These are phyloP conservation scores for Moxostoma hubbsi DNA, from an alignment of 2,797 vertebrate genomes.

Conservation along the genomic window DNA sequence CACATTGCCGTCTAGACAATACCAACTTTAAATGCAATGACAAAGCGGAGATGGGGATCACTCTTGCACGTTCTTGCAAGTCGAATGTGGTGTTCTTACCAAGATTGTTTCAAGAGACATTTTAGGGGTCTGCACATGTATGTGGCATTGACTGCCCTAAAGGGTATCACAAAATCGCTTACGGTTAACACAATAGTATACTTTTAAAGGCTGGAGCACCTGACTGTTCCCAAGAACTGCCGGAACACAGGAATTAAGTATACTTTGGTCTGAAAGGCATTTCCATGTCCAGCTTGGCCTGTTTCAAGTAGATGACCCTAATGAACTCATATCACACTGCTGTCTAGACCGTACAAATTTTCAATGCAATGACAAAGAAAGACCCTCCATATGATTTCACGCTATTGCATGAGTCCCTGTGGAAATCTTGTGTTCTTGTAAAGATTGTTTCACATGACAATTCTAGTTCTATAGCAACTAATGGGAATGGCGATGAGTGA, in stretches of 20 bases:
- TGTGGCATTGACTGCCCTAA: too few relatives aligned
- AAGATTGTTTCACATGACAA: slow-evolving; percentile 3
- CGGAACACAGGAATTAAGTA: too few relatives aligned
- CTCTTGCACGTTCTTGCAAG: too few relatives aligned
- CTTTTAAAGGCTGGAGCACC: too few relatives aligned
- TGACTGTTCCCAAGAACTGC: too few relatives aligned
- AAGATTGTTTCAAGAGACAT: too few relatives aligned
- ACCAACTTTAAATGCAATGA: slow-evolving; percentile 11
- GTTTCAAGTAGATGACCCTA: slow-evolving; percentile 28
- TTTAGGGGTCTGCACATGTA: too few relatives aligned
- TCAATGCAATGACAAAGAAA: neutral
- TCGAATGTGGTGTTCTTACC: too few relatives aligned
- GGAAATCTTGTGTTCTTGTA: neutral
- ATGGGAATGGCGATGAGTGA: slow-evolving; percentile 1
- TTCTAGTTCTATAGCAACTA: neutral
- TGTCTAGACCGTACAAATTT: neutral
- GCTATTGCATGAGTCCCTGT: neutral
- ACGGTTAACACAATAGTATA: too few relatives aligned
- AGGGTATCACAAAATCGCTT: too few relatives aligned
- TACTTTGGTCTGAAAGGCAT: slow-evolving; percentile 27
- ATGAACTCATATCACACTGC: too few relatives aligned
- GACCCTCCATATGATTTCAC: neutral
- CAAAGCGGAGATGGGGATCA: neutral
- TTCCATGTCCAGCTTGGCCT: slow-evolving; percentile 32
- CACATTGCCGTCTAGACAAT: slow-evolving; percentile 52